Base-by-base conservation (phyloP, 2,888 invertebrate genomes). In the Macaria liturata region DNA sequence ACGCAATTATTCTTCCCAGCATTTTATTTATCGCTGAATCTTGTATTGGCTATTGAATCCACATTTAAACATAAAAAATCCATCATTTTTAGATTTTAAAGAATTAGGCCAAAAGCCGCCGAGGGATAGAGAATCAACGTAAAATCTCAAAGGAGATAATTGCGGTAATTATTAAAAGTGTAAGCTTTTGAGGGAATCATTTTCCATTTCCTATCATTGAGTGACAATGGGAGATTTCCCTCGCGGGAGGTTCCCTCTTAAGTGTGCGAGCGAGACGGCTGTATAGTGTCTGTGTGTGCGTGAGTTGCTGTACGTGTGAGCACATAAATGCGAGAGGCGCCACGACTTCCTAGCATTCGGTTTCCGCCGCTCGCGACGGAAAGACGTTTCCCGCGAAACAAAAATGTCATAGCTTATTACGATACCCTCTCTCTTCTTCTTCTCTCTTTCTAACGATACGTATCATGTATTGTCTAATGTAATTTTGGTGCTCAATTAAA, bases 201-300 rank as follows among this genome's bases (percentile, higher is more conserved):
- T 84, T 78, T 71, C 70, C 76, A 74, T 87, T 86, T 78, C 80
- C 84, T 81, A 88, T 88, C 86, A 86, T 81, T 70, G 76, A 74
- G 76, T 83, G 84, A 90, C 90, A 90, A 90, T 88, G 81, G 85
- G 77, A 84, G 83, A 86, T 88, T 88, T 86, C 78, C 79, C 84
- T 77, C 77, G 77, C 80, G 81, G 83, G 74, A 78, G 79, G 20
- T 2, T 20, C 2, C 20, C 84, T 83, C 86, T 85, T 86, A 84
- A 80, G 71, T 68, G 80, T 64, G 76, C 48, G 71, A 66, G 75
- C 64, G 75, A 64, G 73, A 59, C 55, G 64, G 46, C 50, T 40
- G 58, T 59, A 60, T 46, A 46, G n/a, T 20, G 50, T 4, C 58
- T 39, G 66, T 44, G 55, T 47, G 73, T 73, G 78, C 71, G 76